Conservation (phyloP, 1,140 invertebrate species). For the Drosophila lacteicornis region DNA sequence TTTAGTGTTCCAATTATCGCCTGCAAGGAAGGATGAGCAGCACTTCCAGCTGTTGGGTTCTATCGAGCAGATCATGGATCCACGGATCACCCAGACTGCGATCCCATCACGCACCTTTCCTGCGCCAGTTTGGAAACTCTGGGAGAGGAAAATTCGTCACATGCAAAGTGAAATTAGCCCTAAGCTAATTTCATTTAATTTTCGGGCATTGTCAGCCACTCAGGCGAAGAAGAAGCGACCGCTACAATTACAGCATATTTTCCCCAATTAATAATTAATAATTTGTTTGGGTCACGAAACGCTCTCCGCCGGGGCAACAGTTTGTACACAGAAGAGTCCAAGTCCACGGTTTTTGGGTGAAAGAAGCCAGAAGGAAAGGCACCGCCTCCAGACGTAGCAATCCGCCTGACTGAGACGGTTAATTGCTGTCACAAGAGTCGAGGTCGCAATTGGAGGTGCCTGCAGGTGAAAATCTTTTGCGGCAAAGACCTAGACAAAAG, state of each 20-base stretch:
- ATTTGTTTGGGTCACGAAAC: constrained; percentile 84
- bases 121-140: not conserved
- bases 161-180: constrained; percentile 81
- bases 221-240: constrained; percentile 60
- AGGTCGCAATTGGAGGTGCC: constrained; percentile 12
- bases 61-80: constrained; percentile 67
- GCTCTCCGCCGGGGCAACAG: constrained; percentile 53
- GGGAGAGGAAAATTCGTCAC: constrained; percentile 67
- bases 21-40: constrained; percentile 25
- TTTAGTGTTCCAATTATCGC: constrained; percentile 76
- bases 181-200: constrained; percentile 83
- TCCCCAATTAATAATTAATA: constrained; percentile 84
- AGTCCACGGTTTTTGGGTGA: constrained; percentile 38
- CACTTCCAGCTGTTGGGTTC: constrained; percentile 66
- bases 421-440: constrained; percentile 82
- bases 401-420: constrained; percentile 70
- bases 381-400: constrained; percentile 21
- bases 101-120: constrained; percentile 58
- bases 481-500: constrained; percentile 33
- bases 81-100: constrained; percentile 18
- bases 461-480: constrained; percentile 70
- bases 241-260: constrained; percentile 83
- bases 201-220: constrained; percentile 66
- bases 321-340: constrained; percentile 34
- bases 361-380: constrained; percentile 49